Percentiles rank a stretch among this genome's conserved stretches.
Evolutionary conservation across 2,888 invertebrate species (phyloP).

Genomic region (Cancer borealis): DNA sequence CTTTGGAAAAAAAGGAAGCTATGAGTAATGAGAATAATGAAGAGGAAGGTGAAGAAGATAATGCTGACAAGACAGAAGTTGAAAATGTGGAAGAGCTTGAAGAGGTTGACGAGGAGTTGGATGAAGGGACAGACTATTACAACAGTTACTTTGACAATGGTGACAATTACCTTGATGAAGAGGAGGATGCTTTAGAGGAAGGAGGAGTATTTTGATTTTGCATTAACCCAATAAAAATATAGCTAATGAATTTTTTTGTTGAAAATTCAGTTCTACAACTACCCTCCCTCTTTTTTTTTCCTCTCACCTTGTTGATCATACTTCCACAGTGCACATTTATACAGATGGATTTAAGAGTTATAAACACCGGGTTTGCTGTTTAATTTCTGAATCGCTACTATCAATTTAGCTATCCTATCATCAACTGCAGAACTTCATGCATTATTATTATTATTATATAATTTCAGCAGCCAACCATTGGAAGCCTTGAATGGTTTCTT

Average conservation of each 20-base stretch:
- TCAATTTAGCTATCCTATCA: too few species aligned
- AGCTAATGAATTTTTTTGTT: background rate
- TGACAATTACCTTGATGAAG: conserved; percentile 89
- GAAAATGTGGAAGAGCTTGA: conserved; percentile 84
- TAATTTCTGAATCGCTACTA: too few species aligned
- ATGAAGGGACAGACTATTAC: conserved; percentile 92
- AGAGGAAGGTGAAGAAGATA: conserved; percentile 79
- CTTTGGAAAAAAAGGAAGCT: conserved; percentile 72
- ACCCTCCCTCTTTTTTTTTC: too few species aligned
- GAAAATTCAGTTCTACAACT: too few species aligned
- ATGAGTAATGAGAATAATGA: conserved; percentile 48
- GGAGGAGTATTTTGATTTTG: conserved; percentile 76
- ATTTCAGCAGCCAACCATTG: too few species aligned
- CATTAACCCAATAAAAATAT: background rate
- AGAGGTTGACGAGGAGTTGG: conserved; percentile 87
- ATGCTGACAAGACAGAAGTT: conserved; percentile 83
- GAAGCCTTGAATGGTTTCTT: too few species aligned
- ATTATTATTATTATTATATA: too few species aligned
- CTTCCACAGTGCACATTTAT: too few species aligned
- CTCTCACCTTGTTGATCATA: too few species aligned
- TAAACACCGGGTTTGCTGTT: too few species aligned
- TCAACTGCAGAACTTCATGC: too few species aligned
- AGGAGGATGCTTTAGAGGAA: conserved; percentile 84
- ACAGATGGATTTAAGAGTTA: too few species aligned
- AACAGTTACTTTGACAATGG: conserved; percentile 94